These are phyloP conservation scores for Lontra canadensis DNA, from an alignment of 2,113 vertebrate species.

Conservation along the genomic window DNA sequence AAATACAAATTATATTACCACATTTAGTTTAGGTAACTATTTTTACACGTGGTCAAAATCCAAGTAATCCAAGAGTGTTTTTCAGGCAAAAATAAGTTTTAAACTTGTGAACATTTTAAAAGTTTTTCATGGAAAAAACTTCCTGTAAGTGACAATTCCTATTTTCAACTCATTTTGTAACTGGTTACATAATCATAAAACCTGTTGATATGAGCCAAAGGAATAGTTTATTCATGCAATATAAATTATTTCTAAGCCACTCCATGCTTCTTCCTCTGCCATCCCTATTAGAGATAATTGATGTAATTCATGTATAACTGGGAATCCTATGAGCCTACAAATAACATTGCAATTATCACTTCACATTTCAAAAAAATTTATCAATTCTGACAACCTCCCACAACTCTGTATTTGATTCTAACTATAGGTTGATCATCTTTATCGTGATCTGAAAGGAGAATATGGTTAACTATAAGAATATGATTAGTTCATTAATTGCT, in stretches of 20 bases:
- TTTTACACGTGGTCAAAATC: neutral
- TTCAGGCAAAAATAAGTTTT: conserved; percentile 7
- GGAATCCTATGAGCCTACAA: conserved; percentile 56
- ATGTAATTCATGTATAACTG: conserved; percentile 50
- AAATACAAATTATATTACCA: neutral
- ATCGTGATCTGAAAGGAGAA: neutral
- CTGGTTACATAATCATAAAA: conserved; percentile 50
- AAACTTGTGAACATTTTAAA: neutral
- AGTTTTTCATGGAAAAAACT: neutral
- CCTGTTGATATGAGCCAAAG: conserved; percentile 41
- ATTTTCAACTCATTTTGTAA: conserved; percentile 61
- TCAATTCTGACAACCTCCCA: conserved; percentile 10
- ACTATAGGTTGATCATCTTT: neutral
- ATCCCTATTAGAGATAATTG: conserved; percentile 73
- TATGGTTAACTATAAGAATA: neutral
- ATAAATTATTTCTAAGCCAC: conserved; percentile 60
- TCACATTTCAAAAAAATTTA: conserved; percentile 26
- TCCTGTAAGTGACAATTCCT: conserved; percentile 44
- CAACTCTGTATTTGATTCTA: conserved; percentile 32
- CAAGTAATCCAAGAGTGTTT: neutral
- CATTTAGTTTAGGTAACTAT: neutral
- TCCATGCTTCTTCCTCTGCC: conserved; percentile 59
- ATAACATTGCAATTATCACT: conserved; percentile 57
- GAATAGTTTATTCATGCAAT: conserved; percentile 59
- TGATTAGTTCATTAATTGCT: neutral